A percentile compares a stretch with the other conserved stretches of the same genome.
These are phyloP conservation scores for Gymnarchus niloticus DNA, from an alignment of 2,113 vertebrate genomes.

Conservation along the genomic window DNA sequence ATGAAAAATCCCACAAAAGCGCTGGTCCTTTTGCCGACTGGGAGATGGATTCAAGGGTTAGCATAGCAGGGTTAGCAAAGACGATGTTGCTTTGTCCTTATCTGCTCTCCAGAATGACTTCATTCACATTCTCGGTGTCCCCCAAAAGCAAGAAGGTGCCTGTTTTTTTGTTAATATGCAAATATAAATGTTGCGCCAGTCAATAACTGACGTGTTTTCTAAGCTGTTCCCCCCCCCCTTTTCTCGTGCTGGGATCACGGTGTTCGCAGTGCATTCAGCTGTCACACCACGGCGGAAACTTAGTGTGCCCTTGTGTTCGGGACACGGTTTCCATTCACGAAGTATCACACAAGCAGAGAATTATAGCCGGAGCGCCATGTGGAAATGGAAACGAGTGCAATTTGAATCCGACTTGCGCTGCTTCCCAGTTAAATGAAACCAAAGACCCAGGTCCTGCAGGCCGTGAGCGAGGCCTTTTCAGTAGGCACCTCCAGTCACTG, in stretches of 20 bases:
- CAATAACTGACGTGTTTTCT: background rate
- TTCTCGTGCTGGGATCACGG: background rate
- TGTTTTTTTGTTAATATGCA: background rate
- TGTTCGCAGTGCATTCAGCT: background rate
- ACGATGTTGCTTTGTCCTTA: background rate
- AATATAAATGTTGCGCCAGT: background rate
- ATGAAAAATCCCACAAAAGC: background rate
- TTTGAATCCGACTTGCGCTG: slow-evolving; percentile 50
- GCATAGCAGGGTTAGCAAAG: background rate
- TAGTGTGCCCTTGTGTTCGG: slow-evolving; percentile 35
- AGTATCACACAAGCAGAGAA: slow-evolving; percentile 57
- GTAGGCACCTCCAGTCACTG: background rate
- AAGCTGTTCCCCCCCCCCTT: background rate
- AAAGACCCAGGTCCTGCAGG: slow-evolving; percentile 22
- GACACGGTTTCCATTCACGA: slow-evolving; percentile 56
- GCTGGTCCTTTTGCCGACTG: background rate
- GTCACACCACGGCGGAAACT: background rate
- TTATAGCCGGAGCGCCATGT: slow-evolving; percentile 29
- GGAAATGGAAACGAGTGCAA: slow-evolving; percentile 44
- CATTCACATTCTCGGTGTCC: background rate
- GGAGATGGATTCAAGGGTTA: background rate
- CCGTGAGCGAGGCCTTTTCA: slow-evolving; percentile 26
- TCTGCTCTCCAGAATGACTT: background rate
- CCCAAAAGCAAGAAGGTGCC: background rate
- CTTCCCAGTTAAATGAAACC: slow-evolving; percentile 43